Evolutionary conservation across 1,140 invertebrate species (phyloP).

Genomic region (Drosophila elegans): DNA sequence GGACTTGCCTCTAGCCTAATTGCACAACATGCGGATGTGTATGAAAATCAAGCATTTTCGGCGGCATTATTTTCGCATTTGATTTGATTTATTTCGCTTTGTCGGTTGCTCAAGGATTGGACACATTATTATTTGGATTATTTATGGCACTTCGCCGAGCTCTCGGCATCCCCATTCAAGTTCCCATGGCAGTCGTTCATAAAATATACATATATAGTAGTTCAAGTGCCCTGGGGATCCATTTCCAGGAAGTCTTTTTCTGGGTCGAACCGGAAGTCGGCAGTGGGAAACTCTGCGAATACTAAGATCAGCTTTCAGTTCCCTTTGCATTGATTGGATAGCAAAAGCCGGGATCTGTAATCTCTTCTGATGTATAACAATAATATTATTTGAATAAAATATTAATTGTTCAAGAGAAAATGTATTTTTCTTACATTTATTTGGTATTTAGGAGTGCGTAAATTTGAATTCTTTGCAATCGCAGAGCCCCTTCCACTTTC

Average conservation of each 20-base stretch:
- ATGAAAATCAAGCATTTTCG: not conserved
- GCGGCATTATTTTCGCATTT: constrained; percentile 22
- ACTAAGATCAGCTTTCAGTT: not conserved
- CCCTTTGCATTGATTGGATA: constrained; percentile 6
- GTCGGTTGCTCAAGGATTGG: constrained; percentile 30
- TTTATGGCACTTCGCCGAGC: constrained; percentile 18
- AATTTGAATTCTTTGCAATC: constrained; percentile 15
- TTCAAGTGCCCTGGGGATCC: constrained; percentile 16
- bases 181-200: constrained; percentile 27
- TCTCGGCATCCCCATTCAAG: constrained; percentile 5
- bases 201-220: not conserved
- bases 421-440: too few species aligned
- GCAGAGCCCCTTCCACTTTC: not conserved
- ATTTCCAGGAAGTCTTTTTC: constrained; percentile 27
- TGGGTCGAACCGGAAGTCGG: constrained; percentile 14
- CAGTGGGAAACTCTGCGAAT: constrained; percentile 19
- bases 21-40: constrained; percentile 3
- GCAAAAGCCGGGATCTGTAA: too few species aligned
- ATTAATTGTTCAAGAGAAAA: too few species aligned
- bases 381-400: too few species aligned
- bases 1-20: constrained; percentile 3
- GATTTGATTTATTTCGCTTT: constrained; percentile 44
- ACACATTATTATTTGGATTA: constrained; percentile 31
- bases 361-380: too few species aligned
- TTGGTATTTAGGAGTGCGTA: not conserved